Conservation (phyloP, 2,888 invertebrate genomes). For the Limulus polyphemus region DNA sequence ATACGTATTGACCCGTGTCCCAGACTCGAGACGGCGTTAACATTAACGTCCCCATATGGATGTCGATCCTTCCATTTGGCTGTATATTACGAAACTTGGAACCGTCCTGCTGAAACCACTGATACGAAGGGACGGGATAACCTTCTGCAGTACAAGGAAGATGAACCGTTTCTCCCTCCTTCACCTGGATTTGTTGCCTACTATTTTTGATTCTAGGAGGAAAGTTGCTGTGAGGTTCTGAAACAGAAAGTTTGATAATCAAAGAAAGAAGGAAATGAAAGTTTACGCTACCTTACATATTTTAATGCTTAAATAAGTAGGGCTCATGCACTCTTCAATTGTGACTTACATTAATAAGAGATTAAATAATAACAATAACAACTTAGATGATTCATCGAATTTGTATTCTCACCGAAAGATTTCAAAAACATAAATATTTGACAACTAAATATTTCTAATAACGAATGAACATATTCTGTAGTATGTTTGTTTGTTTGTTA, state of each 20-base stretch:
- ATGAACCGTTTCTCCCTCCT: slow-evolving; percentile 42
- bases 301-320: no score
- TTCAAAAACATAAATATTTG: no score
- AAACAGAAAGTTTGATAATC: background rate
- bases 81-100: slow-evolving; percentile 19
- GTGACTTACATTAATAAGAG: no score
- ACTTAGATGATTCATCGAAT: no score
- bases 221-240: slow-evolving; percentile 24
- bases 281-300: no score
- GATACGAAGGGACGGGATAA: slow-evolving; percentile 58
- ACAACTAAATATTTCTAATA: no score
- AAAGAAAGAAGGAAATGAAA: background rate
- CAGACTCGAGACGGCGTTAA: slow-evolving; percentile 28
- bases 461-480: no score
- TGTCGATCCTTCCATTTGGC: slow-evolving; percentile 31
- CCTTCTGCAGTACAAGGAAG: slow-evolving; percentile 56
- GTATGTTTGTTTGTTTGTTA: no score
- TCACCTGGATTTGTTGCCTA: slow-evolving; percentile 12
- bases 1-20: slow-evolving; percentile 36
- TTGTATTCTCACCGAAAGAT: no score
- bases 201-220: slow-evolving; percentile 23
- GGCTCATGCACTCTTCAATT: no score
- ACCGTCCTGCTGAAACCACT: slow-evolving; percentile 39
- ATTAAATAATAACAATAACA: no score
- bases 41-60: slow-evolving; percentile 35